Evolutionary conservation across 1,140 invertebrate genomes (phyloP).

Genomic region (Drosophila takahashii): DNA sequence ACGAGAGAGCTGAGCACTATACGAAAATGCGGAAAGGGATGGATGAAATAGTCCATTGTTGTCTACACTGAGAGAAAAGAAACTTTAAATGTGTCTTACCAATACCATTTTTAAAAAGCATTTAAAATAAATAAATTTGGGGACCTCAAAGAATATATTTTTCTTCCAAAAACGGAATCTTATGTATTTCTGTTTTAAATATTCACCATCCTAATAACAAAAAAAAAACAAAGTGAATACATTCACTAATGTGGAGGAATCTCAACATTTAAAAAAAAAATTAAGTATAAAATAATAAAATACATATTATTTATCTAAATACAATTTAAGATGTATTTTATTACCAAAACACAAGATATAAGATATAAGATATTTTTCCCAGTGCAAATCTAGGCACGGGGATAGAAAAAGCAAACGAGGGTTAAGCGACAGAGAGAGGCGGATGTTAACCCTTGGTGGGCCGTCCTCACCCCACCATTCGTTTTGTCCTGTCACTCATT

Average conservation of each 20-base stretch:
- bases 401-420: constrained; percentile 38
- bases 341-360: neutral
- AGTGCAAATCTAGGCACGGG: constrained; percentile 15
- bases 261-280: too few relatives aligned
- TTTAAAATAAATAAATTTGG: too few relatives aligned
- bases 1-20: constrained; percentile 52
- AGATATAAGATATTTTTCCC: neutral
- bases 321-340: neutral
- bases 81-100: too few relatives aligned
- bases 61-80: constrained; percentile 10
- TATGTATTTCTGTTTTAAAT: too few relatives aligned
- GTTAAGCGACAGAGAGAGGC: constrained; percentile 29
- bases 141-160: too few relatives aligned
- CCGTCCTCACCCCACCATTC: constrained; percentile 18
- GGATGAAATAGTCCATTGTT: constrained; percentile 41
- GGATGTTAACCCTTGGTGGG: constrained; percentile 45
- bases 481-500: constrained; percentile 75
- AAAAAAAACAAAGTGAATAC: too few relatives aligned
- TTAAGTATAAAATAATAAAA: neutral
- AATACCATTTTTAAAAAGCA: too few relatives aligned
- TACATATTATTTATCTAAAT: neutral
- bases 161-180: too few relatives aligned
- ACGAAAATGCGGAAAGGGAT: constrained; percentile 19
- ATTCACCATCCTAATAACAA: too few relatives aligned
- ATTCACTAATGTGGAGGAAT: too few relatives aligned